Base-by-base conservation (phyloP, 2,797 vertebrate genomes). In the Rachycentron canadum region DNA sequence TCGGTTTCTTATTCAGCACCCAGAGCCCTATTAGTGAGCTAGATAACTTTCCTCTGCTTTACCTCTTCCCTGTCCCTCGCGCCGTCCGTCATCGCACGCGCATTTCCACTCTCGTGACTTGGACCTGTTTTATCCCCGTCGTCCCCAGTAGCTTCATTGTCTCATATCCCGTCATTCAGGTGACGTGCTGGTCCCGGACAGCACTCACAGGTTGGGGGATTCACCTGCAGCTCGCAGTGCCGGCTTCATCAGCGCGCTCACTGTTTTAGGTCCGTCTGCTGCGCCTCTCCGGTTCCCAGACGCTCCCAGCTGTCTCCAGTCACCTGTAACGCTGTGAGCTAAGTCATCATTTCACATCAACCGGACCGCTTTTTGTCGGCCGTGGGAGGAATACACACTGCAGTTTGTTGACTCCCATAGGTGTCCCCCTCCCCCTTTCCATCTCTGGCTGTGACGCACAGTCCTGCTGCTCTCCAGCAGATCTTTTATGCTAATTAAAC, bases 401-500 rank as follows among this genome's bases (percentile, higher is more conserved):
- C 93, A 92, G 91, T 93, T 91, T 91, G 91, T 90, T 91, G 88
- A 92, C 90, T 94, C 92, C 90, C 87, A 84, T 80, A 89, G 91
- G 91, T 91, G 81, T 82, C 77, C 88, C 92, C 79, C 76, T 16
- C n/a, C 82, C 61, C 82, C 70, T 62, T 65, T 77, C 77, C 45
- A 41, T 76, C 81, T 66, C 59, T 71, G 81, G 77, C 92, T 93
- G 93, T 97, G 96, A 97, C 96, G 96, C 95, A 94, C 93, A 45
- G 78, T 83, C 84, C 91, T 89, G 94, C 94, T 92, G 86, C 87
- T 94, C 94, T 95, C 95, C 92, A 91, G 90, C 89, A 92, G 92
- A 93, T 95, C 83, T 91, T 93, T 94, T 93, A 95, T 95, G 95
- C 91, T 95, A 95, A 97, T 96, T 81, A 92, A 86, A 93, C 90